A percentile compares a stretch with the other conserved stretches of the same genome.
Evolutionary conservation across 2,113 vertebrate species (phyloP).

Genomic region (Acrocephalus arundinaceus): DNA sequence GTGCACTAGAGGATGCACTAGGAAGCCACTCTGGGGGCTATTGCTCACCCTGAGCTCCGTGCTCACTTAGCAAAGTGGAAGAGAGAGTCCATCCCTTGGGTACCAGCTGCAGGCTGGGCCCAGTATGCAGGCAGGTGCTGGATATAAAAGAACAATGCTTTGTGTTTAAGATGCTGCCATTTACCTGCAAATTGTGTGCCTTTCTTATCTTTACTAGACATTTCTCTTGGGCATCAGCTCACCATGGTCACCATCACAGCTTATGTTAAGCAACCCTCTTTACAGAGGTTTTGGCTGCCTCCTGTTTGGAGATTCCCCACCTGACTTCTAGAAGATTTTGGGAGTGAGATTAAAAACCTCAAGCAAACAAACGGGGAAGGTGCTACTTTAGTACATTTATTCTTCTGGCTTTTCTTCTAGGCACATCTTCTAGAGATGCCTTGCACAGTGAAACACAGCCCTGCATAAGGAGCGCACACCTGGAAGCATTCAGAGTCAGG

Average conservation of each 20-base stretch:
- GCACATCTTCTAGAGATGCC: neutral
- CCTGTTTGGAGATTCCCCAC: neutral
- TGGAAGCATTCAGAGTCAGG: neutral
- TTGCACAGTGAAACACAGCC: neutral
- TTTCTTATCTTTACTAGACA: neutral
- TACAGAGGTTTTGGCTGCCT: neutral
- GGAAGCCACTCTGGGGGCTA: neutral
- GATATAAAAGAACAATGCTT: neutral
- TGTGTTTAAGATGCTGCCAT: neutral
- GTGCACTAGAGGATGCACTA: neutral
- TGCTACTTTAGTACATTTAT: neutral
- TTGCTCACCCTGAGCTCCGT: neutral
- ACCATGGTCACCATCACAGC: neutral
- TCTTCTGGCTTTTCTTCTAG: neutral
- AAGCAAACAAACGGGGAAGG: rapidly evolving
- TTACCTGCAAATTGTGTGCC: neutral
- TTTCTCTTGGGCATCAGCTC: neutral
- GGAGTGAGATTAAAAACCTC: neutral
- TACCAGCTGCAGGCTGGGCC: neutral
- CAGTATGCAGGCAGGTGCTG: neutral
- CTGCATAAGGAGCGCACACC: neutral
- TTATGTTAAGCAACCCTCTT: neutral
- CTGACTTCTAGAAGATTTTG: neutral
- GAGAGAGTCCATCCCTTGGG: neutral
- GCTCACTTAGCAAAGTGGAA: neutral